Conservation (phyloP, 2,113 vertebrate genomes). For the Agapornis roseicollis region DNA sequence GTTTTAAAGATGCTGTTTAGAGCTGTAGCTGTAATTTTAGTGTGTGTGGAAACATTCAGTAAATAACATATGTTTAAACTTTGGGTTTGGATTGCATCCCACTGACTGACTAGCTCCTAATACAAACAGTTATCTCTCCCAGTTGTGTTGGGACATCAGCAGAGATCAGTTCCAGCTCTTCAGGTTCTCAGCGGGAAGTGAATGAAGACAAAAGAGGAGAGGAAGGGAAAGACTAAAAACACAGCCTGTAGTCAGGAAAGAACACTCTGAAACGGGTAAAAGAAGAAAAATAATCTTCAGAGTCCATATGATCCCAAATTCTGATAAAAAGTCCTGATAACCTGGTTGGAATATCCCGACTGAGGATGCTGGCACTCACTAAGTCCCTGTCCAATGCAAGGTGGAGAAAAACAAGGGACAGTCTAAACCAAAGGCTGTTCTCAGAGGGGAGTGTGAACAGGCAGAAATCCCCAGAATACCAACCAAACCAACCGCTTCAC, state of each 20-base stretch:
- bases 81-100: constrained; percentile 35
- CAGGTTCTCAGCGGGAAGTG: not conserved
- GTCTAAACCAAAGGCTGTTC: not conserved
- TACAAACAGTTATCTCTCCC: not conserved
- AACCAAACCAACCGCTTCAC: not conserved
- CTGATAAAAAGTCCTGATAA: not conserved
- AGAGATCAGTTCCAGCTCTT: not conserved
- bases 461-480: not conserved
- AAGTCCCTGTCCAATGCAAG: not conserved
- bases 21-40: constrained; percentile 53
- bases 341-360: not conserved
- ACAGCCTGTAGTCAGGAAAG: not conserved
- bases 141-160: not conserved
- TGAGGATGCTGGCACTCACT: not conserved
- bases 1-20: constrained; percentile 13
- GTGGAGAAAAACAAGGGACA: not conserved
- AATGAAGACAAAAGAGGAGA: not conserved
- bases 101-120: not conserved
- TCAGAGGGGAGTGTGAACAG: not conserved
- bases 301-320: not conserved
- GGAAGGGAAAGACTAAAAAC: not conserved
- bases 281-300: not conserved
- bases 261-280: not conserved
- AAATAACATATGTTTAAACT: constrained; percentile 52
- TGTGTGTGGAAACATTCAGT: constrained; percentile 46